phyloP scores from a whole-genome alignment of 2,888 invertebrate genomes.

The Empis livida region DNA sequence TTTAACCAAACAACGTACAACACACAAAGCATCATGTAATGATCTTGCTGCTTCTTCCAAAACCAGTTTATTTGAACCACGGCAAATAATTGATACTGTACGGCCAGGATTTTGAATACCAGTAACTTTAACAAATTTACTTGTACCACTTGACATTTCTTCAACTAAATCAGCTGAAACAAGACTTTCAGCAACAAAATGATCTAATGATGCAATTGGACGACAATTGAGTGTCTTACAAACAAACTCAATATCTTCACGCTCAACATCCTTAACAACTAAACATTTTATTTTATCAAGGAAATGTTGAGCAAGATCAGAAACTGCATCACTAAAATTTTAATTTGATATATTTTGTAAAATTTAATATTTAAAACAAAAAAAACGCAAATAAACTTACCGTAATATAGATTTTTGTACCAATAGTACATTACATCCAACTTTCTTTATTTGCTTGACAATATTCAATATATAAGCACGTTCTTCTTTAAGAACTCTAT shows the following conservation, averaged over 20 bases:
- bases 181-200: constrained; percentile 85
- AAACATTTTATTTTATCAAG: constrained; percentile 97
- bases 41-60: constrained; percentile 85
- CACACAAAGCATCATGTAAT: constrained; percentile 79
- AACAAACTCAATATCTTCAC: constrained; percentile 96
- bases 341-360: background rate
- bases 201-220: constrained; percentile 97
- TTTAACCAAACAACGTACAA: constrained; percentile 92
- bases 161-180: constrained; percentile 89
- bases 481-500: constrained; percentile 94
- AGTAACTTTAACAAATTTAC: constrained; percentile 84
- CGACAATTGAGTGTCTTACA: constrained; percentile 89
- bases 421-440: constrained; percentile 93
- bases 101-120: constrained; percentile 78
- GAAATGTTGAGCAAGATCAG: constrained; percentile 94
- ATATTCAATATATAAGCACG: constrained; percentile 95
- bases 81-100: constrained; percentile 85
- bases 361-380: background rate
- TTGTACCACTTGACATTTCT: constrained; percentile 77
- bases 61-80: constrained; percentile 74
- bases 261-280: constrained; percentile 95
- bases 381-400: constrained; percentile 32
- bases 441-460: constrained; percentile 96
- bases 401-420: constrained; percentile 70
- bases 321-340: constrained; percentile 78